These are phyloP conservation scores for Phalera bucephala DNA, from an alignment of 2,888 invertebrate species.

Conservation along the genomic window DNA sequence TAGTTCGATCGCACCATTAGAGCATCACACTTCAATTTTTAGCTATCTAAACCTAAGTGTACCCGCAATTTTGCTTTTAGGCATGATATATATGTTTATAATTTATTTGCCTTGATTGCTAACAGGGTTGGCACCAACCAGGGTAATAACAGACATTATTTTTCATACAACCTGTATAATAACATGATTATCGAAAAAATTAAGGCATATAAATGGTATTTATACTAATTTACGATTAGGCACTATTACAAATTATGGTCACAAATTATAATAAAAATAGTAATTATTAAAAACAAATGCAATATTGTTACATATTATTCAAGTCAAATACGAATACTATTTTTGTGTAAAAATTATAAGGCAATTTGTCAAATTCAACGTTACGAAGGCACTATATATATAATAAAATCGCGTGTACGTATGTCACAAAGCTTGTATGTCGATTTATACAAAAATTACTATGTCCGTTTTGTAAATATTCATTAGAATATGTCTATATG, in stretches of 20 bases:
- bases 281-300: no score
- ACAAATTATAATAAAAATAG: slow-evolving; percentile 17
- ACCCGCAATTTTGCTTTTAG: no score
- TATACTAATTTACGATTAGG: slow-evolving; percentile 35
- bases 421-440: slow-evolving; percentile 24
- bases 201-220: slow-evolving; percentile 45
- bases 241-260: slow-evolving; percentile 39
- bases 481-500: slow-evolving; percentile 16
- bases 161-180: slow-evolving; percentile 9
- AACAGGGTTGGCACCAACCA: no score
- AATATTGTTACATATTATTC: slow-evolving; percentile 23
- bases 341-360: slow-evolving; percentile 32
- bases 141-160: background rate
- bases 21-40: no score
- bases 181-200: slow-evolving; percentile 30
- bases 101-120: no score
- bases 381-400: slow-evolving; percentile 30
- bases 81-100: no score
- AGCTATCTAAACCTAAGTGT: no score
- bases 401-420: slow-evolving; percentile 14
- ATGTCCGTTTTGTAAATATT: background rate
- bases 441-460: slow-evolving; percentile 1
- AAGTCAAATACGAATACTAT: slow-evolving; percentile 29
- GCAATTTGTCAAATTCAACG: slow-evolving; percentile 30
- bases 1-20: no score